A percentile compares a stretch with the other conserved stretches of the same genome.
These are phyloP conservation scores for Dunckerocampus dactyliophorus DNA, from an alignment of 2,113 vertebrate species.

Conservation along the genomic window DNA sequence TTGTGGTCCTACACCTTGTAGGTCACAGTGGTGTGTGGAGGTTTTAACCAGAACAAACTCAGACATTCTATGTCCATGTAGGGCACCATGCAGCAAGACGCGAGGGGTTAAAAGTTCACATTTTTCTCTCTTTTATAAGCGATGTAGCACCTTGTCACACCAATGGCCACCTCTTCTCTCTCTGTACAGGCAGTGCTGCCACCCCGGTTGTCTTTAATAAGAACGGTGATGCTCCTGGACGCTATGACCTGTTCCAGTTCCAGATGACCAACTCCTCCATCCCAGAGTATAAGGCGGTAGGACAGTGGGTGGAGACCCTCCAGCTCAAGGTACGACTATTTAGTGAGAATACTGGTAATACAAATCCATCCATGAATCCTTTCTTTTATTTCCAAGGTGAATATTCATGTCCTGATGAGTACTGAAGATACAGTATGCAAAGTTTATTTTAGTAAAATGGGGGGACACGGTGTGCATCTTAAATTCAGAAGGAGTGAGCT, in stretches of 20 bases:
- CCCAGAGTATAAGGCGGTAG: constrained; percentile 63
- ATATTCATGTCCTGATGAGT: background rate
- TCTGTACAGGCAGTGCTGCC: constrained; percentile 65
- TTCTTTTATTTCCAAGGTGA: constrained; percentile 2
- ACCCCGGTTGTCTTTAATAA: constrained; percentile 71
- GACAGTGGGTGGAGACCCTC: constrained; percentile 71
- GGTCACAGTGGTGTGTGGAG: constrained; percentile 24
- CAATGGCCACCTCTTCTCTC: constrained; percentile 3
- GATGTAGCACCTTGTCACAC: constrained; percentile 3
- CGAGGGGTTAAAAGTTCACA: constrained; percentile 20
- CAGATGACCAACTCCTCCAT: constrained; percentile 66
- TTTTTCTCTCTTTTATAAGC: background rate
- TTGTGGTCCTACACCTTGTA: constrained; percentile 27
- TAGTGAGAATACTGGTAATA: background rate
- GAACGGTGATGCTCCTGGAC: constrained; percentile 72
- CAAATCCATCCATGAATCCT: background rate
- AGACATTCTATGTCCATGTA: constrained; percentile 3
- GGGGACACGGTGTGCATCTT: constrained; percentile 30
- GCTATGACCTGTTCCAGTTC: constrained; percentile 75
- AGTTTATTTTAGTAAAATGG: constrained; percentile 17
- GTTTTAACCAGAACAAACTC: constrained; percentile 7
- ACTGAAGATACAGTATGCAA: constrained; percentile 4
- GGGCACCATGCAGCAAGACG: constrained; percentile 4
- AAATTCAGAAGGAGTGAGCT: constrained; percentile 18
- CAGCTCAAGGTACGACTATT: constrained; percentile 64